Base-by-base conservation (phyloP, 2,888 invertebrate genomes). In the Apantesis nais region DNA sequence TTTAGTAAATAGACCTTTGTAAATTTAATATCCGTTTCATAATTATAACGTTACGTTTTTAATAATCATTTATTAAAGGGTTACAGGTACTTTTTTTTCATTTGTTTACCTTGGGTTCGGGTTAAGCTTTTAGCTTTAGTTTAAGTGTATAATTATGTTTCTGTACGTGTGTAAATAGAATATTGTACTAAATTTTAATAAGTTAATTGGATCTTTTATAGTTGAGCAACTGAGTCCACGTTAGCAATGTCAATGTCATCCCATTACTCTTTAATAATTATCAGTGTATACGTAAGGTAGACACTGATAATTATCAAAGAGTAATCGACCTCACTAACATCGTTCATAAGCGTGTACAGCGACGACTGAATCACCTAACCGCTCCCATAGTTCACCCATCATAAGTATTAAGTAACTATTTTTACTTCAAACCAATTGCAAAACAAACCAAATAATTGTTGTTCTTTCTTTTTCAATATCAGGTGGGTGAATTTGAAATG, bases 401-500 rank as follows among this genome's bases (percentile, higher is more conserved):
- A 25, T 58, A 29, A 58, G 0, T 52, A n/a, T 52, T n/a, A 52
- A n/a, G 9, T 29, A 29, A 25, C 29, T 4, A 29, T 8, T 2
- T 16, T 58, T 63, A 29, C 11, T 29, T 29, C 9, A 62, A 19
- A 41, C 25, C 41, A 16, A 41, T 41, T 29, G 19, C 19, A 29
- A 22, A 44, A n/a, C 64, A 65, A 65, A 52, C 64, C 19, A n/a
- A 22, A 8, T 52, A 34, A 41, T 44, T 63, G 22, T 52, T 48
- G 5, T 65, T 64, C 74, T 72, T 64, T 66, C 62, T 69, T 74
- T 71, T 68, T 66, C 62, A 70, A 72, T 75, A 75, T 69, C 71
- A 61, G 55, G 55, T 55, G 29, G 25, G 22, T 44, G 60, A 66
- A 62, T 67, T 64, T 52, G 69, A 80, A 78, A 68, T 64, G 66